Conservation (phyloP, 2,888 invertebrate species). For the Nasonovia ribisnigri region DNA sequence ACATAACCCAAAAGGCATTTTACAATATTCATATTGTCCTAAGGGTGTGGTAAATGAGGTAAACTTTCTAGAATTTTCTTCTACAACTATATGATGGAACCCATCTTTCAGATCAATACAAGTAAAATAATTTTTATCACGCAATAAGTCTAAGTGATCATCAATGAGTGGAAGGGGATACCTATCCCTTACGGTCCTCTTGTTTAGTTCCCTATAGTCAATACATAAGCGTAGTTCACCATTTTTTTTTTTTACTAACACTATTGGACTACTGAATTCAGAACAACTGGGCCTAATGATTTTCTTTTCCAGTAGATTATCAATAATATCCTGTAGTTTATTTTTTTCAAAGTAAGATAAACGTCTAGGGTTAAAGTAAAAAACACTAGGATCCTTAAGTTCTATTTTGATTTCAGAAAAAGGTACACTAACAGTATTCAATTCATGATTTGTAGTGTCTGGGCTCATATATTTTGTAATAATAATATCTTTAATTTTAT, state of each 20-base stretch:
- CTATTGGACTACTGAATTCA: constrained; percentile 21
- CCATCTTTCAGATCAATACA: constrained; percentile 14
- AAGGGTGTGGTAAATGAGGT: background rate
- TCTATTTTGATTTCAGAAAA: constrained; percentile 6
- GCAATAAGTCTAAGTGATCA: background rate
- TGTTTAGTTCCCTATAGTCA: constrained; percentile 14
- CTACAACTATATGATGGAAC: constrained; percentile 13
- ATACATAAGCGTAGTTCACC: background rate
- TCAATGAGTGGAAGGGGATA: constrained; percentile 4
- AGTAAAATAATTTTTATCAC: background rate
- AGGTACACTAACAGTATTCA: background rate
- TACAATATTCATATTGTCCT: constrained; percentile 19
- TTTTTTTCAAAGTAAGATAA: too few relatives aligned
- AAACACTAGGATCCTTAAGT: constrained; percentile 22
- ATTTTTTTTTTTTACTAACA: constrained; percentile 6
- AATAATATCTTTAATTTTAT: too few relatives aligned
- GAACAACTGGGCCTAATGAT: constrained; percentile 1
- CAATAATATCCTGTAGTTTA: too few relatives aligned
- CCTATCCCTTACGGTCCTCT: background rate
- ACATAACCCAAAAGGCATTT: constrained; percentile 51
- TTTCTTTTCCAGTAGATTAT: background rate
- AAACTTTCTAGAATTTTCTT: constrained; percentile 1
- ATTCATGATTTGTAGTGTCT: background rate
- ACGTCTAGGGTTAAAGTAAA: background rate
- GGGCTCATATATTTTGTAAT: too few relatives aligned